Evolutionary conservation across 2,888 invertebrate species (phyloP), one percentile per base, ranked within the genome.

Genomic region (Dicycla oo): DNA sequence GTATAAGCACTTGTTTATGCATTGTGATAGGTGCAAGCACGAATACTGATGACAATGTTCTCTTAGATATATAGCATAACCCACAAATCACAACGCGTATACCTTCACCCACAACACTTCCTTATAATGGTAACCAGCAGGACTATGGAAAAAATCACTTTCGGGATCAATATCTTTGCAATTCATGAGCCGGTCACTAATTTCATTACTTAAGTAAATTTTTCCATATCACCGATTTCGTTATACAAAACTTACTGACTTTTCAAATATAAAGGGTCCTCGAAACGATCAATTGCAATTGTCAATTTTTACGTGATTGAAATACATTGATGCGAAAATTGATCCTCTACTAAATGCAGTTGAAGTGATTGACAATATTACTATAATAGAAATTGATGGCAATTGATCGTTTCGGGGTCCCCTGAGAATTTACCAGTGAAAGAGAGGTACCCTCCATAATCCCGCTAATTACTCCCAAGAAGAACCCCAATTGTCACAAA

Each of bases 11-110:
- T 74, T 80, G 64, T 77, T 58, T 64, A 87, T 85, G 85, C 80
- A 71, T 74, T 75, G 78, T 80, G 87, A 77, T 71, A 72, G 77
- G 78, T 67, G 69, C 38, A 86, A 85, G 83, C 83, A 75, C 73
- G 73, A 86, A 80, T 86, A 85, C 85, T 80, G 85, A 79, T 81
- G 85, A 85, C 85, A 85, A 85, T 82, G 86, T 82, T 84, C 82
- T 72, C 61, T 61, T 69, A 69, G 72, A 73, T 70, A 72, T 70
- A 72, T 63, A 75, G 72, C 73, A 80, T 78, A 64, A 75, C 87
- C 83, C 69, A 80, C 76, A 75, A 60, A 71, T 62, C 67, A 82
- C 80, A 83, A 71, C 73, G 72, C 65, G 30, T 65, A 73, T 61
- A 78, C 86, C 83, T 43, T 10, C 74, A 85, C 85, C 85, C 73